Evolutionary conservation across 2,888 invertebrate genomes (phyloP).

Genomic region (Lagria hirta): DNA sequence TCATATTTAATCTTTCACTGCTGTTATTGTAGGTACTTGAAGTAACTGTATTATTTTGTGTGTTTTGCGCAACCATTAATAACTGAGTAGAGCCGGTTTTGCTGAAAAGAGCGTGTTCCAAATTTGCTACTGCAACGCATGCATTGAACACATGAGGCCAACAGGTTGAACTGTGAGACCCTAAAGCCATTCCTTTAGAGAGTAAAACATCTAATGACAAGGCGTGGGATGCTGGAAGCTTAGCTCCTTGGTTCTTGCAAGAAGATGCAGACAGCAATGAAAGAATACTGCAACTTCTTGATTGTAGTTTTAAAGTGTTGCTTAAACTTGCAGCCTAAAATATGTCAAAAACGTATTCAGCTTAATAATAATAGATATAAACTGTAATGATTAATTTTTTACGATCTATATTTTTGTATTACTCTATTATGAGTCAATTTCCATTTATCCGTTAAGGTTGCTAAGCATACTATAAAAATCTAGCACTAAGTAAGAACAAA

Average conservation of each 20-base stretch:
- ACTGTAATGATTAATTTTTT: not conserved
- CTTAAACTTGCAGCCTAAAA: constrained; percentile 82
- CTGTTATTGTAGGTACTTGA: constrained; percentile 58
- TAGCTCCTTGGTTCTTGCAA: constrained; percentile 77
- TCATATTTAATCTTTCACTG: constrained; percentile 62
- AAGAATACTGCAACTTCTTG: constrained; percentile 87
- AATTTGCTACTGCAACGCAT: constrained; percentile 86
- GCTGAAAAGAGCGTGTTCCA: constrained; percentile 89
- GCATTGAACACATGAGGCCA: constrained; percentile 96
- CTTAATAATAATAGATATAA: not conserved
- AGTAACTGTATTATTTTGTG: constrained; percentile 62
- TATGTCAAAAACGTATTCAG: constrained; percentile 1
- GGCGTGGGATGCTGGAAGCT: constrained; percentile 85
- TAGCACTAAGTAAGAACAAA: no score
- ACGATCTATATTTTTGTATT: no score
- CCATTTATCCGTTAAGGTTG: no score
- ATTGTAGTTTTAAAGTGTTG: constrained; percentile 84
- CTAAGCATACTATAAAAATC: no score
- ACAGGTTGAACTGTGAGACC: constrained; percentile 89
- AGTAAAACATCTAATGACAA: constrained; percentile 90
- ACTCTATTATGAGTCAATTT: no score
- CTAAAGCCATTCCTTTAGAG: constrained; percentile 74
- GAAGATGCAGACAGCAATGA: constrained; percentile 85
- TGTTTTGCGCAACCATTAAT: constrained; percentile 67
- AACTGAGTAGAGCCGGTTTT: constrained; percentile 72